Conservation (phyloP, 2,113 vertebrate species). For the Gorsachius goisagi region DNA sequence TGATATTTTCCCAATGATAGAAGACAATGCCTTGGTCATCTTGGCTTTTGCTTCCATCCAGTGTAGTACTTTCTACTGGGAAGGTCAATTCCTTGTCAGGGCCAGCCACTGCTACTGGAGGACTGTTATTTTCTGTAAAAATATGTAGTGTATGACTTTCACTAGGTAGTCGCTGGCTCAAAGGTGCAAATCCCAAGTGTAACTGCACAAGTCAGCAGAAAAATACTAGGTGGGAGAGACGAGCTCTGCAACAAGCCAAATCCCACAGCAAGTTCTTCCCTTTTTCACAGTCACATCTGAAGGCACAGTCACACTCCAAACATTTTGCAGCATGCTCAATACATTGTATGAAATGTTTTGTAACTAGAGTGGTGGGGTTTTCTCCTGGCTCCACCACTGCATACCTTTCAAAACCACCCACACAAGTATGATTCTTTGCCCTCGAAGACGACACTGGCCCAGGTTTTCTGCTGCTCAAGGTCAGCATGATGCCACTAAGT, state of each 20-base stretch:
- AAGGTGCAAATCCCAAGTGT: not conserved
- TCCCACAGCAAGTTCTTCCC: not conserved
- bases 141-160: not conserved
- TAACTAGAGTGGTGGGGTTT: not conserved
- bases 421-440: not conserved
- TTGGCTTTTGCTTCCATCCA: slow-evolving; percentile 83
- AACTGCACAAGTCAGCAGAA: not conserved
- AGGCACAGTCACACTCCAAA: not conserved
- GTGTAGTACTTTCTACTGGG: slow-evolving; percentile 72
- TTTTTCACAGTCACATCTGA: not conserved
- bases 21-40: slow-evolving; percentile 80
- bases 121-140: slow-evolving; percentile 73
- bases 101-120: slow-evolving; percentile 81
- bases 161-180: not conserved
- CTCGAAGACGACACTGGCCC: not conserved
- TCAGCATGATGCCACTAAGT: fast-evolving
- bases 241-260: not conserved
- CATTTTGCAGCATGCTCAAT: not conserved
- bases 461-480: not conserved
- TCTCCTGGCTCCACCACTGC: not conserved
- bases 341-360: not conserved
- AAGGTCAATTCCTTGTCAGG: slow-evolving; percentile 82
- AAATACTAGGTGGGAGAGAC: not conserved
- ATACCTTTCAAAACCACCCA: not conserved
- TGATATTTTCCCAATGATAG: slow-evolving; percentile 81